Percentiles rank a stretch among this genome's conserved stretches.
Conservation (phyloP, 37 sponge, comb jelly and placozoan genomes). For the Mnemiopsis leidyi region DNA sequence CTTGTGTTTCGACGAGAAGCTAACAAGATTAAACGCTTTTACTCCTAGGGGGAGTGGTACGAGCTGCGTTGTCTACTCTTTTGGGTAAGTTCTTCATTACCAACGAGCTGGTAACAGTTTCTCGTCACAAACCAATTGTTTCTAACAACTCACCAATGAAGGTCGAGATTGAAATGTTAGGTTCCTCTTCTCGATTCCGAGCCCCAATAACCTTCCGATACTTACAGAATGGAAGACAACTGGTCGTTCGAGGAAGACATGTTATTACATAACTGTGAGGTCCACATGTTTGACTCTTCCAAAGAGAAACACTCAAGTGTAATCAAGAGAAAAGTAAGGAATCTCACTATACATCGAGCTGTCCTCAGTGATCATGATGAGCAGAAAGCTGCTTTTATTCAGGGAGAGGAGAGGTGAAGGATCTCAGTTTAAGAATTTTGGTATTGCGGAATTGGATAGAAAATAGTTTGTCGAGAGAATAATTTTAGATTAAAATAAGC, state of each 20-base stretch:
- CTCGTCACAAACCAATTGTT: too few species aligned
- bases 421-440: too few species aligned
- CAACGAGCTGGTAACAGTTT: too few species aligned
- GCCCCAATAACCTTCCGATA: background rate
- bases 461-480: too few species aligned
- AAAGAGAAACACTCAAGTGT: background rate
- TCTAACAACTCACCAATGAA: too few species aligned
- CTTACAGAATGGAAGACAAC: constrained; percentile 20
- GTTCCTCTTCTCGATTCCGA: too few species aligned
- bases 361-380: background rate
- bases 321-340: constrained; percentile 1
- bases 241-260: constrained; percentile 64
- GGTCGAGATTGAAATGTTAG: too few species aligned
- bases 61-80: constrained; percentile 39
- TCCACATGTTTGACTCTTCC: constrained; percentile 43
- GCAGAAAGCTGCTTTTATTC: background rate
- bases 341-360: constrained; percentile 19
- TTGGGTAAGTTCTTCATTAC: constrained; percentile 36
- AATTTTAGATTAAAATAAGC: too few species aligned
- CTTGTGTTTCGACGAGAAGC: constrained; percentile 34
- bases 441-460: too few species aligned
- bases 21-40: background rate
- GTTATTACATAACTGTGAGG: constrained; percentile 53
- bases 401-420: background rate
- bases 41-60: constrained; percentile 17